These are phyloP conservation scores for Litocranius walleri DNA, from an alignment of 2,113 vertebrate species.

Conservation along the genomic window DNA sequence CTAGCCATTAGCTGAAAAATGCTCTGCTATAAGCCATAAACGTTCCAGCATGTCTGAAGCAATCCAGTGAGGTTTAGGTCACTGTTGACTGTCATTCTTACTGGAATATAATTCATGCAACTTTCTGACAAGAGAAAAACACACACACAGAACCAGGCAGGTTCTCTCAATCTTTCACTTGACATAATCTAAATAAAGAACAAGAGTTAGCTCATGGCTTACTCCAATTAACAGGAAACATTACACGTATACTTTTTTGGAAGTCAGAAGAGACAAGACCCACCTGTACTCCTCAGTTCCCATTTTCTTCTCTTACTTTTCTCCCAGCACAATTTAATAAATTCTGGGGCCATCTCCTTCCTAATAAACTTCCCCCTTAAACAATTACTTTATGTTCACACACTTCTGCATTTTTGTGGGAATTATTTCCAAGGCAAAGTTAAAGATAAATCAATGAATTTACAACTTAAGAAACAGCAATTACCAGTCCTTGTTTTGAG, in stretches of 20 bases:
- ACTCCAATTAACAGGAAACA: not conserved
- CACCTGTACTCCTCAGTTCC: not conserved
- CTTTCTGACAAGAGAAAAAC: not conserved
- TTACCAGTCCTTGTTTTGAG: not conserved
- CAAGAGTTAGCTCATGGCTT: not conserved
- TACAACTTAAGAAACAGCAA: not conserved
- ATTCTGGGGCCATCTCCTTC: not conserved
- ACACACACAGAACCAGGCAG: not conserved
- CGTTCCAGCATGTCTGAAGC: not conserved
- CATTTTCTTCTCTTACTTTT: not conserved
- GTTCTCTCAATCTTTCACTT: not conserved
- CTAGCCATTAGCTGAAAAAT: not conserved
- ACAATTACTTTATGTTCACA: not conserved
- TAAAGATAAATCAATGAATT: conserved; percentile 13
- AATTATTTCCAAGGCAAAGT: not conserved
- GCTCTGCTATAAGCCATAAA: not conserved
- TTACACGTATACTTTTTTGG: not conserved
- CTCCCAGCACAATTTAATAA: not conserved
- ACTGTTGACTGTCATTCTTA: not conserved
- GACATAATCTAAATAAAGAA: not conserved
- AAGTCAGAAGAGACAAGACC: not conserved
- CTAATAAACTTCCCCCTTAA: not conserved
- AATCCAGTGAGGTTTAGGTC: not conserved
- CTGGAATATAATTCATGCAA: not conserved
- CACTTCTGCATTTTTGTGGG: not conserved